Conservation (phyloP, 2,888 invertebrate species). For the Odontomyia ornata region DNA sequence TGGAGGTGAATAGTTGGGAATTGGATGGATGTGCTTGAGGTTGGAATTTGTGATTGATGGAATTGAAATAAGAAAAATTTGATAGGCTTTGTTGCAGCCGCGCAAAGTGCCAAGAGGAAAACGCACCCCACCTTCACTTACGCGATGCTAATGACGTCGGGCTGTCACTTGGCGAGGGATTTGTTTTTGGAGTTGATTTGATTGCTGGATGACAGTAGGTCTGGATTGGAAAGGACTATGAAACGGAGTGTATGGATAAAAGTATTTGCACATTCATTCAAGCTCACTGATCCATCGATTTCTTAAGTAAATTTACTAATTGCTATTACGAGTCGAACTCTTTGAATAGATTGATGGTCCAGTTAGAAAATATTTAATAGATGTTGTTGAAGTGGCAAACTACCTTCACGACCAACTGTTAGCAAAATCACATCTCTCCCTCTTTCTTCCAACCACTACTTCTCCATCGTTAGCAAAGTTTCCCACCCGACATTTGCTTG, state of each 20-base stretch:
- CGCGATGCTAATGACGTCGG: constrained; percentile 26
- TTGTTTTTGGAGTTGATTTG: neutral
- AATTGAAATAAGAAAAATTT: neutral
- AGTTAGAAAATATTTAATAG: too few species aligned
- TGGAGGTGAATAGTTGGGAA: neutral
- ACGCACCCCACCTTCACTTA: constrained; percentile 26
- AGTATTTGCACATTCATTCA: too few species aligned
- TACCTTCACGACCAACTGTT: too few species aligned
- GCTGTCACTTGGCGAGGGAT: constrained; percentile 4
- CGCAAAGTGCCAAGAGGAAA: constrained; percentile 14
- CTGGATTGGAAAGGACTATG: neutral
- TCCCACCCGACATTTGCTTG: neutral
- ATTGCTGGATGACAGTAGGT: neutral
- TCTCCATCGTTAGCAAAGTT: neutral
- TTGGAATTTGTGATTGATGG: neutral
- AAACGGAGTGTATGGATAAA: neutral
- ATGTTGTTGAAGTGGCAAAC: too few species aligned
- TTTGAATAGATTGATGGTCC: too few species aligned
- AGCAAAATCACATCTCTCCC: too few species aligned
- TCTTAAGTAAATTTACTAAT: too few species aligned
- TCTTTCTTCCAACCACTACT: too few species aligned
- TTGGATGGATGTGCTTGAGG: neutral
- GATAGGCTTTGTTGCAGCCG: neutral
- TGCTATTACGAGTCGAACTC: too few species aligned
- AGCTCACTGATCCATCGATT: too few species aligned